Evolutionary conservation across 1,140 invertebrate species (phyloP).

Genomic region (Lordiphosa stackelbergi): DNA sequence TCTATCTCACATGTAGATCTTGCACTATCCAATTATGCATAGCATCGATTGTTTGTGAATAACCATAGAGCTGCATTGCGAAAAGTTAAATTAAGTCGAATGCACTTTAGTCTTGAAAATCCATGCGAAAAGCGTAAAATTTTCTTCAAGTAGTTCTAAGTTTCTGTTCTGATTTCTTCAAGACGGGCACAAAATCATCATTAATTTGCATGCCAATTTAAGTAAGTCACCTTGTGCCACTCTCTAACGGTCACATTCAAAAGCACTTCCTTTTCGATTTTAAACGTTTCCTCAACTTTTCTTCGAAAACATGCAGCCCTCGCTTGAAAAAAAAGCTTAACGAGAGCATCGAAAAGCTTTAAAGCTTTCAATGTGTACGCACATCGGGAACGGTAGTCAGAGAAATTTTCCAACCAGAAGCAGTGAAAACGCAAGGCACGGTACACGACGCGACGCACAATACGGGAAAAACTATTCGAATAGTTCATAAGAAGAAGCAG

Average conservation of each 20-base stretch:
- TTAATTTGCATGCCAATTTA: no score
- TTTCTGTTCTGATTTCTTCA: no score
- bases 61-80: no score
- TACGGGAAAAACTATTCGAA: conserved; percentile 48
- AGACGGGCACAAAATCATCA: no score
- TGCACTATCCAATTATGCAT: no score
- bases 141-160: no score
- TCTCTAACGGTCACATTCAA: conserved; percentile 23
- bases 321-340: conserved; percentile 23
- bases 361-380: conserved; percentile 31
- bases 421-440: conserved; percentile 56
- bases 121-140: no score
- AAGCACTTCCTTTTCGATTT: conserved; percentile 4
- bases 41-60: no score
- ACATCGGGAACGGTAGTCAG: conserved; percentile 16
- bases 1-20: no score
- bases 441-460: conserved; percentile 56
- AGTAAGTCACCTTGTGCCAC: background rate
- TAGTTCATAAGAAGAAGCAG: conserved; percentile 28
- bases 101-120: no score
- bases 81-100: no score
- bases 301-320: conserved; percentile 44
- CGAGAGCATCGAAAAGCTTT: conserved; percentile 30
- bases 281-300: conserved; percentile 16
- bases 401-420: conserved; percentile 64